Evolutionary conservation across 2,113 vertebrate genomes (phyloP), one percentile per base, ranked within the genome.

Genomic region (Colistium nudipinnis): DNA sequence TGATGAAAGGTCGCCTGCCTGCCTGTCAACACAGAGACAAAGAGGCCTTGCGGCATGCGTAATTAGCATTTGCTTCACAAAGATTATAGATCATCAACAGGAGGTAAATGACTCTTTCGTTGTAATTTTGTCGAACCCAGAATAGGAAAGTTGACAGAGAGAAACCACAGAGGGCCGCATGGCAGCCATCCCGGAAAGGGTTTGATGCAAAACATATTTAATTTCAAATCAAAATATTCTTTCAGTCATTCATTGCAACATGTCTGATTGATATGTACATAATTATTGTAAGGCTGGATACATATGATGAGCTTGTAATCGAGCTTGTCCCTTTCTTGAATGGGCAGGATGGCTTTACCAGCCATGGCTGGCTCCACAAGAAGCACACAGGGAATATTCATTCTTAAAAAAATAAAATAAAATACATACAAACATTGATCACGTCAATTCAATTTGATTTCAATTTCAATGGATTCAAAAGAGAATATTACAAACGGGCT

Each of bases 1-100:
- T 81, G 88, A 93, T 92, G 87, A 92, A 91, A 92, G 85, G 68
- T 81, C 43, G 30, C 24, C 69, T 59, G 80, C 83, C 73, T 43
- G 53, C 60, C 57, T 76, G 77, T 90, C 86, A 83, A 36, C 81
- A 49, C 31, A 28, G 83, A 84, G 81, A 78, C 87, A 74, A 30
- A 80, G 73, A 72, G 59, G 74, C 67, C 76, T 76, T 13, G 57
- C 87, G 84, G 75, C 86, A 86, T 84, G 83, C 88, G 78, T 80
- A 90, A 89, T 92, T 88, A 90, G 65, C 66, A 53, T 76, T 45
- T 28, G 76, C 77, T 82, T 82, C 60, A 70, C 59, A 69, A 78
- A 89, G 74, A 89, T 87, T 88, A 87, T 52, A 73, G 79, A 82
- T 89, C 82, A 80, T 82, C 72, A 27, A 12, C 64, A 54, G 52